Evolutionary conservation across 2,888 invertebrate species (phyloP).

Genomic region (Temnothorax rugatulus): DNA sequence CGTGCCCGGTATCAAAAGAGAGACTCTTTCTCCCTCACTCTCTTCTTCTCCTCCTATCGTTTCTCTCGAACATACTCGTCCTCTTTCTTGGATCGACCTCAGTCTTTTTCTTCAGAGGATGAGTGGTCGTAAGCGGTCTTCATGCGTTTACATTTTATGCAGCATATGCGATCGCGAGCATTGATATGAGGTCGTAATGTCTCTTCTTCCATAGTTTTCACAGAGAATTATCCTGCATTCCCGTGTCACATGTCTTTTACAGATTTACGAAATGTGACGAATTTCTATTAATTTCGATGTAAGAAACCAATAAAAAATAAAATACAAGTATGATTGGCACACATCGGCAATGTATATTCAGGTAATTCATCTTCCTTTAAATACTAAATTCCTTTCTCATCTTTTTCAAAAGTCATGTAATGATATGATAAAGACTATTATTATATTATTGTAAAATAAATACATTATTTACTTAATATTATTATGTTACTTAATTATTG

Average conservation of each 20-base stretch:
- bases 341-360: neutral
- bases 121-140: conserved; percentile 6
- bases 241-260: neutral
- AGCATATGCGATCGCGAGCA: conserved; percentile 10
- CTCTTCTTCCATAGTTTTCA: neutral
- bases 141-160: conserved; percentile 16
- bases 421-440: neutral
- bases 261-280: conserved; percentile 6
- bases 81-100: conserved; percentile 30
- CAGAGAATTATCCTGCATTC: neutral
- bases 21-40: conserved; percentile 38
- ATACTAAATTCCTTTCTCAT: neutral
- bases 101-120: conserved; percentile 31
- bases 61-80: conserved; percentile 51
- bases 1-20: conserved; percentile 70
- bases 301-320: neutral
- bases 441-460: neutral
- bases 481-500: neutral
- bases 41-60: conserved; percentile 36
- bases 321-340: neutral
- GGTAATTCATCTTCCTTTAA: neutral
- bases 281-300: conserved; percentile 10
- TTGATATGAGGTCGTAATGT: conserved; percentile 28
- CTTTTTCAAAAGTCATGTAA: neutral
- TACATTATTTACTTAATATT: neutral